Conservation (phyloP, 2,797 vertebrate genomes). For the Chromobotia macracanthus region DNA sequence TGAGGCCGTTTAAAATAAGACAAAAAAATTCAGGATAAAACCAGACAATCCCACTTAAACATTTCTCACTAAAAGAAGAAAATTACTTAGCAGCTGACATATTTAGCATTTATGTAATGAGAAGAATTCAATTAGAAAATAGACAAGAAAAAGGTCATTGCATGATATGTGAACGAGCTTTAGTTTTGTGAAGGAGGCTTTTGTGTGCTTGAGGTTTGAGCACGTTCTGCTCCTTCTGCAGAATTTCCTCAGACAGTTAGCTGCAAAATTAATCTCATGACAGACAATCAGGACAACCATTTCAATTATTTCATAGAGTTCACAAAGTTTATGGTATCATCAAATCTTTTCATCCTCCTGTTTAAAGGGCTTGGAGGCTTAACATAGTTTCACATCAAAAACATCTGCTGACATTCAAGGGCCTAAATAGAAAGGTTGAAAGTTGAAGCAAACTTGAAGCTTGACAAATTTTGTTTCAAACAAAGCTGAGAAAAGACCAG, state of each 20-base stretch:
- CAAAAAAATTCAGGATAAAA: background rate
- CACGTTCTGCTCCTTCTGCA: background rate
- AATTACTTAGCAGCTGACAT: background rate
- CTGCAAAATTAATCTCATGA: background rate
- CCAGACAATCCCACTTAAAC: background rate
- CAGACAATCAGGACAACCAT: background rate
- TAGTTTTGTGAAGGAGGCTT: background rate
- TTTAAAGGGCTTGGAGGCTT: background rate
- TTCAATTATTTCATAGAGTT: background rate
- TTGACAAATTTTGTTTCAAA: too few species aligned
- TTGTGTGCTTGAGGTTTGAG: slow-evolving; percentile 13
- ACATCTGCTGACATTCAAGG: slow-evolving; percentile 18
- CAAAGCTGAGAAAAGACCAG: background rate
- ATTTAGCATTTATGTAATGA: slow-evolving; percentile 15
- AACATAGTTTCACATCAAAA: slow-evolving; percentile 12
- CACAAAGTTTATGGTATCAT: background rate
- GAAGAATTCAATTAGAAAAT: slow-evolving; percentile 62
- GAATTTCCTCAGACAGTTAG: background rate
- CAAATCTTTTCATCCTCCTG: background rate
- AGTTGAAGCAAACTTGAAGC: background rate
- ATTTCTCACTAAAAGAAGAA: background rate
- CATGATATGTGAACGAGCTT: background rate
- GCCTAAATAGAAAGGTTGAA: background rate
- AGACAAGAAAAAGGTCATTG: slow-evolving; percentile 11
- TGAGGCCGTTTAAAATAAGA: too few species aligned